Evolutionary conservation across 1,140 invertebrate genomes (phyloP), one percentile per base, ranked within the genome.

Genomic region (Drosophila ogumai): DNA sequence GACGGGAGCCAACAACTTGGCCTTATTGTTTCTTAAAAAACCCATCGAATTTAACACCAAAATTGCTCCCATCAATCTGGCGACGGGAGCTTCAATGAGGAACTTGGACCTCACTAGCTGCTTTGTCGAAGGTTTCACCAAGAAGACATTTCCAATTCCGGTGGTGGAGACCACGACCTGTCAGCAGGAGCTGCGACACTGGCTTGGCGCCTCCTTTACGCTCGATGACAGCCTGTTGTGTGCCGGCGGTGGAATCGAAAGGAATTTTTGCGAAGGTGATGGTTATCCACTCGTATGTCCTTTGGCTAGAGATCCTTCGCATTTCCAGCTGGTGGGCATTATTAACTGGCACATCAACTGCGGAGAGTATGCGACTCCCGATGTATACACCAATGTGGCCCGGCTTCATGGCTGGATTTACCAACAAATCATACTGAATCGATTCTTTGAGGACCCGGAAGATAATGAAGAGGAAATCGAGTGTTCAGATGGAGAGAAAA

Each of bases 101-200:
- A 52, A 8, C 12, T 36, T 54, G 32, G 50, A 54, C 7, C 32
- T 54, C 6, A 15, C 34, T 36, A 8, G 13, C 2, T 54, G 50
- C 50, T 3, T 36, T 36, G 32, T 0, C 17, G 22, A 22, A 13
- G 7, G 32, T 4, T 3, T 0, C 0, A 0, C 0, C 3, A 9
- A 0, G 4, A 15, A 2, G 7, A 54, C 32, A 54, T 54, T 36
- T 2, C 32, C 50, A 8, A 1, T 54, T 12, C 6, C 12, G 12
- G 0, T 54, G 17, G 17, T 54, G 17, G 0, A 6, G n/a, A 22
- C 32, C 0, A 12, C 12, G 0, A 15, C 13, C 6, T 54, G 50
- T 36, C 3, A 54, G 12, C 50, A 15, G 32, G 7, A 54, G 12
- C 12, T 52, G 1, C 17, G 7, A 19, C 17, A 17, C 15, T 19